phyloP scores from a whole-genome alignment of 64 coral and sea anemone species.

The Montipora efflorescens region DNA sequence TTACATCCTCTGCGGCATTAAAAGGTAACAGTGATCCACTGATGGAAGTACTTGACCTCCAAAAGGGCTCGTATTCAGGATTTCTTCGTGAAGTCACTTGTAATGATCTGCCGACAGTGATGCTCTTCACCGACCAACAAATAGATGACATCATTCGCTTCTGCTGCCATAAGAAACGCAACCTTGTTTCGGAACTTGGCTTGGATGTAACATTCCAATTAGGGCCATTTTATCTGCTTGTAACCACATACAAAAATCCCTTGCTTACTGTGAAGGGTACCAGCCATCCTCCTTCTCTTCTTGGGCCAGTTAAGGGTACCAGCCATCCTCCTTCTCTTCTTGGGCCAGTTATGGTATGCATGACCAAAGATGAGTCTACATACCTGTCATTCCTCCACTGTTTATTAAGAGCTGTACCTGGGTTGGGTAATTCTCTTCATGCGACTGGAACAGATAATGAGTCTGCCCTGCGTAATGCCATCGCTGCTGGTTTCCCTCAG shows the following conservation, averaged over 20 bases:
- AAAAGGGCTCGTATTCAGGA: slow-evolving; percentile 52
- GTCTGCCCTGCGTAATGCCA: slow-evolving; percentile 37
- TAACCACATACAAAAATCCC: slow-evolving; percentile 41
- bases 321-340: slow-evolving; percentile 40
- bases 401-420: slow-evolving; percentile 34
- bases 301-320: slow-evolving; percentile 56
- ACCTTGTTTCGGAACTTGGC: slow-evolving; percentile 66
- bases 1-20: slow-evolving; percentile 19
- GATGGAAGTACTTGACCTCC: slow-evolving; percentile 66
- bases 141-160: slow-evolving; percentile 64
- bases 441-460: slow-evolving; percentile 56
- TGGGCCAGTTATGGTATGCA: slow-evolving; percentile 52
- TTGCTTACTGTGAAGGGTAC: slow-evolving; percentile 52
- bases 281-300: slow-evolving; percentile 36
- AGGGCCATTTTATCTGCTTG: slow-evolving; percentile 64
- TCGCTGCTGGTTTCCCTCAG: slow-evolving; percentile 35
- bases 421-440: slow-evolving; percentile 34
- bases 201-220: slow-evolving; percentile 73
- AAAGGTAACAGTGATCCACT: slow-evolving; percentile 67
- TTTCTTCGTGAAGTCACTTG: slow-evolving; percentile 68
- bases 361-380: slow-evolving; percentile 46
- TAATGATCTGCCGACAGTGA: slow-evolving; percentile 78
- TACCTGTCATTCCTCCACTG: slow-evolving; percentile 55
- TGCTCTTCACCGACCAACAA: slow-evolving; percentile 70
- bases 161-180: slow-evolving; percentile 63